A percentile compares a stretch with the other conserved stretches of the same genome.
phyloP scores from a whole-genome alignment of 2,113 vertebrate species.

The Onychostoma macrolepis region DNA sequence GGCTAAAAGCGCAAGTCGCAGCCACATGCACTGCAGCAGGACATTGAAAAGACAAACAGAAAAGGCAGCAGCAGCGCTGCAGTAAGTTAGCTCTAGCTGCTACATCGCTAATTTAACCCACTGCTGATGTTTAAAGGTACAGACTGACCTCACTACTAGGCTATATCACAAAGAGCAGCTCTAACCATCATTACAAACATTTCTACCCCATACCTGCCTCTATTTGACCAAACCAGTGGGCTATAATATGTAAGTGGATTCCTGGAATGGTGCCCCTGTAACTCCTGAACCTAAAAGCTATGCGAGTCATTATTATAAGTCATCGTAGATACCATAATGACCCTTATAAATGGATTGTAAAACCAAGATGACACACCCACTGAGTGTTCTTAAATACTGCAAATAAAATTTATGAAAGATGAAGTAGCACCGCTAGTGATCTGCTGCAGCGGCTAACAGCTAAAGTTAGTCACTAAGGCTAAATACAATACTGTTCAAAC shows the following conservation, averaged over 20 bases:
- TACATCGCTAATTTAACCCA: not conserved
- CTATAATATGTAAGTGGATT: constrained; percentile 26
- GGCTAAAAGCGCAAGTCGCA: constrained; percentile 60
- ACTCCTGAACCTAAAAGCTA: constrained; percentile 17
- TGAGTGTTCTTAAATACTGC: not conserved
- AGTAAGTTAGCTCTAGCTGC: not conserved
- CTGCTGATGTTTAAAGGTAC: not conserved
- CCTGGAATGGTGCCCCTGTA: not conserved
- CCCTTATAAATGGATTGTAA: not conserved
- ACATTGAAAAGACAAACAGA: constrained; percentile 40
- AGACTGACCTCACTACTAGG: not conserved
- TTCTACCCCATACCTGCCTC: not conserved
- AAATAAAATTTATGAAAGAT: not conserved
- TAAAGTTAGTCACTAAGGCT: not conserved
- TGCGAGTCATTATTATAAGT: not conserved
- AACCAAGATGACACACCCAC: not conserved
- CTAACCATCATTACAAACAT: not conserved
- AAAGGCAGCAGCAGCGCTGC: constrained; percentile 17
- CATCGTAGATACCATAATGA: not conserved
- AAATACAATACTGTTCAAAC: not conserved
- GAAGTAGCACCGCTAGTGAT: not conserved
- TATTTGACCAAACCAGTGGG: not conserved
- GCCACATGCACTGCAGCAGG: constrained; percentile 67
- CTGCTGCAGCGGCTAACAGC: not conserved
- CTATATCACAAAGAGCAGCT: not conserved